Conservation (phyloP, 2,797 vertebrate species). For the Leptodactylus fallax region DNA sequence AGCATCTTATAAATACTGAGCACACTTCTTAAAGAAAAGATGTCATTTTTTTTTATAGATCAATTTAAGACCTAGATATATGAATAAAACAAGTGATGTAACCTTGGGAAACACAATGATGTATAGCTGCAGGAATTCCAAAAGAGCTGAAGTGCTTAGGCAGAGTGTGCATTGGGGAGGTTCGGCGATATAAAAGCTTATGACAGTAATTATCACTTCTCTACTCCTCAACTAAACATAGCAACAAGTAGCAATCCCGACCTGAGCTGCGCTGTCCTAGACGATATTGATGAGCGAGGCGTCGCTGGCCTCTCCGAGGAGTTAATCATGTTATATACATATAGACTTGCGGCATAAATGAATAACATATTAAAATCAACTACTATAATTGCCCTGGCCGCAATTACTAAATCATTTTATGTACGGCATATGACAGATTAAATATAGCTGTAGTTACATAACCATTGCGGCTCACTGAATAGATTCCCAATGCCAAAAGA, state of each 20-base stretch:
- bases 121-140: conserved; percentile 1
- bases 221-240: conserved; percentile 40
- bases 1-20: background rate
- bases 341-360: conserved; percentile 48
- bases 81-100: background rate
- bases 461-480: conserved; percentile 41
- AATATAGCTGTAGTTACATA: conserved; percentile 58
- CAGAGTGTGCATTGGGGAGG: background rate
- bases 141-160: background rate
- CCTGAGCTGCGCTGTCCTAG: conserved; percentile 18
- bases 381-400: conserved; percentile 48
- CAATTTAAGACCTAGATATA: background rate
- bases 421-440: conserved; percentile 57
- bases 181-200: conserved; percentile 12
- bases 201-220: conserved; percentile 49
- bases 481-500: conserved; percentile 27
- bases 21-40: background rate
- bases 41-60: background rate
- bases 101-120: conserved; percentile 1
- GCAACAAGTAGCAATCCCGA: conserved; percentile 23
- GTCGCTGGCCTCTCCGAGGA: conserved; percentile 22
- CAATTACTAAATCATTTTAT: conserved; percentile 58
- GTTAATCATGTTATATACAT: conserved; percentile 54
- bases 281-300: conserved; percentile 40
- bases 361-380: conserved; percentile 51